Percentiles rank a stretch among this genome's conserved stretches.
phyloP scores from a whole-genome alignment of 2,888 invertebrate genomes.

The Odontomyia ornata region DNA sequence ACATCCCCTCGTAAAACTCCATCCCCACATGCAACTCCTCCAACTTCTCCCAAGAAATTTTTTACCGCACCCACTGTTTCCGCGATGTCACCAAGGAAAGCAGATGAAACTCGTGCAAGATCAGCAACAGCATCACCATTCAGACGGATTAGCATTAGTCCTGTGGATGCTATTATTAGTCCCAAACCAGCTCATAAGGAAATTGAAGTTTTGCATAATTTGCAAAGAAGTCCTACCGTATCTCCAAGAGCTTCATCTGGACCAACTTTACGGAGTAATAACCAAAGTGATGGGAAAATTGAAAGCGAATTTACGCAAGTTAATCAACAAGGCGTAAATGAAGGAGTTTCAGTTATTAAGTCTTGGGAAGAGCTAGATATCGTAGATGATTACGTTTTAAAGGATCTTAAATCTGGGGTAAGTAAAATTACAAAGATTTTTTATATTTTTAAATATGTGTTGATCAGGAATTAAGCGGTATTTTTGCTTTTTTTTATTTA shows the following conservation, averaged over 20 bases:
- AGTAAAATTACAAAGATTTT: too few relatives aligned
- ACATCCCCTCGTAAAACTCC: conserved; percentile 2
- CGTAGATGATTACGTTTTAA: conserved; percentile 69
- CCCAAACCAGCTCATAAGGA: conserved; percentile 68
- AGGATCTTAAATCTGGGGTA: conserved; percentile 77
- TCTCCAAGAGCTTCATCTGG: conserved; percentile 65
- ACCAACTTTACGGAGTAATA: conserved; percentile 40
- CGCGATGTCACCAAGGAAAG: conserved; percentile 51
- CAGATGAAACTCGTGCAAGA: conserved; percentile 48
- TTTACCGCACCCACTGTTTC: conserved; percentile 42
- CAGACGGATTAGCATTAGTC: conserved; percentile 61
- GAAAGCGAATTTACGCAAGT: conserved; percentile 54
- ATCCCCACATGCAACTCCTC: background rate
- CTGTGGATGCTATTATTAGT: conserved; percentile 65
- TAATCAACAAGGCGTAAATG: conserved; percentile 45
- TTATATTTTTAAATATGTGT: too few relatives aligned
- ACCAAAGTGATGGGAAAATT: background rate
- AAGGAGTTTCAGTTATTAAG: conserved; percentile 53
- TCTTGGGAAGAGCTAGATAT: conserved; percentile 72
- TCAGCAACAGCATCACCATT: conserved; percentile 56
- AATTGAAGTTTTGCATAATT: conserved; percentile 74
- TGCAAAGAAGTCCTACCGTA: conserved; percentile 71
- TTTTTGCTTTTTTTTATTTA: too few relatives aligned
- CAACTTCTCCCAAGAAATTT: background rate
- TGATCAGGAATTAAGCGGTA: too few relatives aligned